These are phyloP conservation scores for Megastigmus dorsalis DNA, from an alignment of 2,888 invertebrate genomes.

Conservation along the genomic window DNA sequence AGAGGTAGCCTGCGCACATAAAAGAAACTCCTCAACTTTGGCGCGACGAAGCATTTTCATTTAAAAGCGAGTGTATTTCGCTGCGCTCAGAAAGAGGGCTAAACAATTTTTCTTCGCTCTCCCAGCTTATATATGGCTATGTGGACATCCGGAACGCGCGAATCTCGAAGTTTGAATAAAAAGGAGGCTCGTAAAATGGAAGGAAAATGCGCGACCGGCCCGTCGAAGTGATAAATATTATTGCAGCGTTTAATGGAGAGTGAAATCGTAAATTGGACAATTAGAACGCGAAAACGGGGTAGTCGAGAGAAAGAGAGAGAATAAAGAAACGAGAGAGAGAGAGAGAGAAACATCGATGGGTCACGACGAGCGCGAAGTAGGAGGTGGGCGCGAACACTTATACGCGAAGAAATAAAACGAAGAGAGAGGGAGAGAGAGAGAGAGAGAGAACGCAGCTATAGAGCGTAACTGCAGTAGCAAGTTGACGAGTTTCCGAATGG, in stretches of 20 bases:
- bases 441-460: neutral
- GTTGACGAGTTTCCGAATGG: conserved; percentile 33
- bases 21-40: no score
- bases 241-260: conserved; percentile 26
- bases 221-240: conserved; percentile 40
- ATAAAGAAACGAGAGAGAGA: neutral
- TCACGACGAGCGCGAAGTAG: no score
- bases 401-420: neutral
- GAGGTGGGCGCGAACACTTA: no score
- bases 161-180: conserved; percentile 10
- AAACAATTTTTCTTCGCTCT: neutral
- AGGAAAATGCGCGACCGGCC: neutral
- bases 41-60: neutral
- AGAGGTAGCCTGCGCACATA: no score
- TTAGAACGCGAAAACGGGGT: conserved; percentile 11
- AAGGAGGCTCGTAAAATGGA: conserved; percentile 12
- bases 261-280: conserved; percentile 45
- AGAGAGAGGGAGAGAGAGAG: neutral
- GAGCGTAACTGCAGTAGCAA: neutral
- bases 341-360: neutral
- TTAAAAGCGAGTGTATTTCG: neutral
- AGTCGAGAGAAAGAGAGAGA: neutral
- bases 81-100: neutral
- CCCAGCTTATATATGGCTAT: no score
- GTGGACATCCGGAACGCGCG: no score